A percentile compares a stretch with the other conserved stretches of the same genome.
These are phyloP conservation scores for Elegia similella DNA, from an alignment of 2,888 invertebrate species.

Conservation along the genomic window DNA sequence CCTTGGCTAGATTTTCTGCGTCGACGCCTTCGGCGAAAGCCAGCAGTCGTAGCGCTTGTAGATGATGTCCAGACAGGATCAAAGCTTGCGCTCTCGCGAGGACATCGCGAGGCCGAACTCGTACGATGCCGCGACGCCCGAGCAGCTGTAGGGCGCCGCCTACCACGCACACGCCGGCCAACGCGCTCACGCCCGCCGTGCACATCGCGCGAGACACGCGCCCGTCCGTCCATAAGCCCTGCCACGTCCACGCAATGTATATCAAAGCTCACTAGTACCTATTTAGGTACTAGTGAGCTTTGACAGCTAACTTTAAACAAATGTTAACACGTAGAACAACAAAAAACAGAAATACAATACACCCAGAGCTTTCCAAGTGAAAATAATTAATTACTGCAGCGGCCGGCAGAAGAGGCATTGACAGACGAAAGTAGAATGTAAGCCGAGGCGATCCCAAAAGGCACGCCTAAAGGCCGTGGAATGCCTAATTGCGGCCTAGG, in stretches of 20 bases:
- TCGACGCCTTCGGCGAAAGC: constrained; percentile 51
- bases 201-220: constrained; percentile 88
- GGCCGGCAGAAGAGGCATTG: no score
- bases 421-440: no score
- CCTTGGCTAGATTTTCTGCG: constrained; percentile 47
- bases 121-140: constrained; percentile 83
- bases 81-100: constrained; percentile 77
- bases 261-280: no score
- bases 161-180: constrained; percentile 67
- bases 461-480: no score
- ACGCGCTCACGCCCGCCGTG: constrained; percentile 80
- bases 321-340: no score
- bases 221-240: constrained; percentile 97
- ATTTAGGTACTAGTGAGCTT: no score
- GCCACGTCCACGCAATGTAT: constrained; percentile 39
- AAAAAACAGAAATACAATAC: no score
- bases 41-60: constrained; percentile 61
- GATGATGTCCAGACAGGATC: constrained; percentile 82
- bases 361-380: no score
- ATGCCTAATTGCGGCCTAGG: no score
- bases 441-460: no score
- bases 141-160: constrained; percentile 82
- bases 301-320: no score
- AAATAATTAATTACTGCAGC: no score
- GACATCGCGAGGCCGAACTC: constrained; percentile 84